Conservation (phyloP, 2,797 vertebrate genomes). For the Ispidina picta region DNA sequence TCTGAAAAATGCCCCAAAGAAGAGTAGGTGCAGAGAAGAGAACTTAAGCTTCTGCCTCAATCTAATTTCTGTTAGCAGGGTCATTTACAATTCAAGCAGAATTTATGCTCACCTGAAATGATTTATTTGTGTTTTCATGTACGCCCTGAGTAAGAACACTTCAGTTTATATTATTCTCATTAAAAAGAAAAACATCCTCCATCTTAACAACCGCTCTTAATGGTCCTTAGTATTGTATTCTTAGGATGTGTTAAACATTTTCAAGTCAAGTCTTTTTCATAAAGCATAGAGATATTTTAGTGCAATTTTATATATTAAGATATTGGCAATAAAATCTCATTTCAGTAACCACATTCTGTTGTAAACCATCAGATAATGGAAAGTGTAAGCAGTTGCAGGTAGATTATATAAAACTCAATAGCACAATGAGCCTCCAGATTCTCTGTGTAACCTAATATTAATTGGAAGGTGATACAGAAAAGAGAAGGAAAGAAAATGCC, state of each 20-base stretch:
- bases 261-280: not conserved
- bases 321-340: not conserved
- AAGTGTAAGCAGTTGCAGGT: not conserved
- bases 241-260: not conserved
- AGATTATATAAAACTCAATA: not conserved
- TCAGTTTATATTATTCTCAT: conserved; percentile 57
- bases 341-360: not conserved
- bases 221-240: not conserved
- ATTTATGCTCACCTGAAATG: conserved; percentile 60
- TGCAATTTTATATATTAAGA: conserved; percentile 15
- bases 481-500: not conserved
- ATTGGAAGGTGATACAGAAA: not conserved
- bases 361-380: not conserved
- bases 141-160: conserved; percentile 53
- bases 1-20: conserved; percentile 36
- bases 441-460: not conserved
- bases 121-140: conserved; percentile 53
- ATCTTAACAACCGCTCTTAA: not conserved
- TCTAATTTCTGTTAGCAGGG: conserved; percentile 50
- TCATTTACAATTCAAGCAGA: conserved; percentile 69
- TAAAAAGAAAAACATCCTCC: conserved; percentile 27
- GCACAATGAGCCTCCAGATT: not conserved
- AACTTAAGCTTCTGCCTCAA: conserved; percentile 31
- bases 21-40: not conserved
- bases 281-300: not conserved